phyloP scores from a whole-genome alignment of 2,888 invertebrate species.

The Aelia acuminata region DNA sequence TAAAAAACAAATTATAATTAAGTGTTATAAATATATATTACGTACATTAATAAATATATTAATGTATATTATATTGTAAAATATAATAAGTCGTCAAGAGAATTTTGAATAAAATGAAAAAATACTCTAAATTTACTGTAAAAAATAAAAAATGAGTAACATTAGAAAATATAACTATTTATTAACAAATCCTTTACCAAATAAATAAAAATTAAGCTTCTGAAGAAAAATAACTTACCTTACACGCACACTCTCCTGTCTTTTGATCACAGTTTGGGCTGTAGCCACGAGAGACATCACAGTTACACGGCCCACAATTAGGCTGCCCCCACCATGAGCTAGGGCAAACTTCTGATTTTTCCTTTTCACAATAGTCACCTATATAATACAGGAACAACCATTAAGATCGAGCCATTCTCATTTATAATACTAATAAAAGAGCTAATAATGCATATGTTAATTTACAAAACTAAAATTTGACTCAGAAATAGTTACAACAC shows the following conservation, averaged over 20 bases:
- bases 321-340: slow-evolving; percentile 95
- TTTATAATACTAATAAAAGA: not conserved
- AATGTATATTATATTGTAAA: too few relatives aligned
- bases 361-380: slow-evolving; percentile 81
- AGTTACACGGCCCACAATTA: slow-evolving; percentile 95
- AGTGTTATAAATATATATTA: too few relatives aligned
- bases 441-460: too few relatives aligned
- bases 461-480: too few relatives aligned
- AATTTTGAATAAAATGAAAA: too few relatives aligned
- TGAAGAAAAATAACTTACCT: slow-evolving; percentile 72
- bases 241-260: slow-evolving; percentile 91
- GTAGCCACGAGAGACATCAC: slow-evolving; percentile 85
- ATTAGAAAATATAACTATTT: not conserved
- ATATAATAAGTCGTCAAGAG: too few relatives aligned
- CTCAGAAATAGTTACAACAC: too few relatives aligned
- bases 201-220: not conserved
- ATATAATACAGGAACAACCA: not conserved
- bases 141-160: too few relatives aligned
- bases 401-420: not conserved
- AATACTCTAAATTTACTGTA: too few relatives aligned
- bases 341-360: slow-evolving; percentile 83
- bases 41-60: too few relatives aligned
- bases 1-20: too few relatives aligned
- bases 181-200: not conserved
- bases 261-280: slow-evolving; percentile 91